Percentiles rank a stretch among this genome's conserved stretches.
Conservation (phyloP, 2,888 invertebrate species). For the Drosophila trichaetosa region DNA sequence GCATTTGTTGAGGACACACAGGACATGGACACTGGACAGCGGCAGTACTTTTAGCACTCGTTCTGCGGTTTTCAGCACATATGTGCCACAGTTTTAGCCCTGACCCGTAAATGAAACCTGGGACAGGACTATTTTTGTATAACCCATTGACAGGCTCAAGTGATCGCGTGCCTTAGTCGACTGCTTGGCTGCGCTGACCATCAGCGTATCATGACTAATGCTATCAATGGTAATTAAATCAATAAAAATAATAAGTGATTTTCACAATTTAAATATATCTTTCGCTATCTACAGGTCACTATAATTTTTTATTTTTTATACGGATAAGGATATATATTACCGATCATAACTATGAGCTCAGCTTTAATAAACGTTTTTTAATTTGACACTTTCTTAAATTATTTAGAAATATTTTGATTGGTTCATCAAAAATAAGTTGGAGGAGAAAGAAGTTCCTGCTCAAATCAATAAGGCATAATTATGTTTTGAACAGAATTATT, state of each 20-base stretch:
- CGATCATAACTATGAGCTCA: not conserved
- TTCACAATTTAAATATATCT: not conserved
- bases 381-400: not conserved
- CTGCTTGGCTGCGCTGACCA: conserved; percentile 22
- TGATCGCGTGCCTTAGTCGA: conserved; percentile 31
- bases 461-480: too few species aligned
- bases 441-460: not conserved
- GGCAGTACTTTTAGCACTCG: conserved; percentile 72
- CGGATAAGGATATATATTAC: accelerated
- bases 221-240: not conserved
- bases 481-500: not conserved
- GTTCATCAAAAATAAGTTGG: not conserved
- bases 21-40: conserved; percentile 36
- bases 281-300: not conserved
- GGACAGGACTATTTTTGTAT: conserved; percentile 1
- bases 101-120: conserved; percentile 19
- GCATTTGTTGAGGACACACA: conserved; percentile 36
- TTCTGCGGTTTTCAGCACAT: conserved; percentile 70
- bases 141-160: conserved; percentile 1
- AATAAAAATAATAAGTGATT: not conserved
- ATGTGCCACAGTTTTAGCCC: conserved; percentile 30
- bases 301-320: not conserved
- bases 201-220: not conserved
- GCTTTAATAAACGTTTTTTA: not conserved
- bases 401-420: not conserved